Evolutionary conservation across 2,888 invertebrate genomes (phyloP).

Genomic region (Matsumyia berberina): DNA sequence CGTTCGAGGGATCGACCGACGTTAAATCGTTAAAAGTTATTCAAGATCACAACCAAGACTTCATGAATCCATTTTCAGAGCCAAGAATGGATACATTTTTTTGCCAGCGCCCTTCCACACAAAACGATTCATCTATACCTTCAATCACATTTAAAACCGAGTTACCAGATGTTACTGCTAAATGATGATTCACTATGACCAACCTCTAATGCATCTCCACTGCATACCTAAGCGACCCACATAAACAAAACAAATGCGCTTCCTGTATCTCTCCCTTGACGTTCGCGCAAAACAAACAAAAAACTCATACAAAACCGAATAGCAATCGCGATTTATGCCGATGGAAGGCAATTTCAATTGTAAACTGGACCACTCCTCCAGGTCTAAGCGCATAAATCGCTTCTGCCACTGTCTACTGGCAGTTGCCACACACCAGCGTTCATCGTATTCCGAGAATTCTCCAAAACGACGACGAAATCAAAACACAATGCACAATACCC

Average conservation of each 20-base stretch:
- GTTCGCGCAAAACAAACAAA: slow-evolving; percentile 9
- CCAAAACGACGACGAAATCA: slow-evolving; percentile 31
- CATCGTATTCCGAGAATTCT: slow-evolving; percentile 40
- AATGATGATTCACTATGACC: slow-evolving; percentile 39
- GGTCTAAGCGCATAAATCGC: slow-evolving; percentile 15
- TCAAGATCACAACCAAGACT: no score
- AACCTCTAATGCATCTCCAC: neutral
- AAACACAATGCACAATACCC: slow-evolving; percentile 63
- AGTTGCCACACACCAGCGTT: slow-evolving; percentile 8
- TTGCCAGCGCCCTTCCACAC: neutral
- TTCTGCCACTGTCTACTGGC: slow-evolving; percentile 1
- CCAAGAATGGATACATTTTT: no score
- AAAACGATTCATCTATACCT: neutral
- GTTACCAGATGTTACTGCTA: neutral
- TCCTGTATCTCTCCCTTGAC: slow-evolving; percentile 52
- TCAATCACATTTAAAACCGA: neutral
- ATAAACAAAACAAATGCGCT: slow-evolving; percentile 17
- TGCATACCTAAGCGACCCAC: slow-evolving; percentile 33
- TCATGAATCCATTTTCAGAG: no score
- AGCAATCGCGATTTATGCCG: slow-evolving; percentile 54
- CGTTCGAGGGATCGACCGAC: no score
- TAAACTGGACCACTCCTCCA: slow-evolving; percentile 45
- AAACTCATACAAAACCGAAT: neutral
- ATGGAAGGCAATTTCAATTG: slow-evolving; percentile 55
- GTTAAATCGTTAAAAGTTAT: no score